Evolutionary conservation across 1,140 invertebrate species (phyloP).

Genomic region (Heliothis virescens): DNA sequence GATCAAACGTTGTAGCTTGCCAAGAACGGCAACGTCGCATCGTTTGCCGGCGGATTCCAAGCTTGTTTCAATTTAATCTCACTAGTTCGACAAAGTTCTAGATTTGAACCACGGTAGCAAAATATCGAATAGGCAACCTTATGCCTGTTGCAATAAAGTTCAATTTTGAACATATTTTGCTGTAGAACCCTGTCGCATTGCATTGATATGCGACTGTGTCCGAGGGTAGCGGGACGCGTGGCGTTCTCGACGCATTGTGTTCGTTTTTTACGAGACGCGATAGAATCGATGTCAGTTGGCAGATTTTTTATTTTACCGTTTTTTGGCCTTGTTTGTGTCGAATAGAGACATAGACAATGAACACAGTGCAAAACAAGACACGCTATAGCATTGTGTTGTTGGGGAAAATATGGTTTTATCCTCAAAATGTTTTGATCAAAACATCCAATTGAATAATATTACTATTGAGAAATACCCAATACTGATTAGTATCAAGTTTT

Average conservation of each 20-base stretch:
- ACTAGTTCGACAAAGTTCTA: slow-evolving; percentile 67
- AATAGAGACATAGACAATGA: slow-evolving; percentile 58
- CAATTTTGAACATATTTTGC: slow-evolving; percentile 22
- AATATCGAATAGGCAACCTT: slow-evolving; percentile 51
- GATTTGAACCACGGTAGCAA: slow-evolving; percentile 16
- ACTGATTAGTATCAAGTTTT: not conserved
- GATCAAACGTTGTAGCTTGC: slow-evolving; percentile 70
- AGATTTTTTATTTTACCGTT: slow-evolving; percentile 86
- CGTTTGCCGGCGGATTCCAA: slow-evolving; percentile 74
- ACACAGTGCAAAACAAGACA: slow-evolving; percentile 51
- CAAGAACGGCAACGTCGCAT: slow-evolving; percentile 81
- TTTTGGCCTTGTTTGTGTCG: slow-evolving; percentile 81
- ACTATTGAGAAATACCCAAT: not conserved
- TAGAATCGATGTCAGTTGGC: slow-evolving; percentile 86
- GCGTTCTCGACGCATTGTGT: slow-evolving; percentile 76
- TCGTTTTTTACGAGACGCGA: slow-evolving; percentile 80
- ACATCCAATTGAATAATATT: slow-evolving; percentile 12
- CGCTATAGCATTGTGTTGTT: slow-evolving; percentile 19
- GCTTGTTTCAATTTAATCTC: slow-evolving; percentile 71
- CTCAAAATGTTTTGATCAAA: slow-evolving; percentile 24
- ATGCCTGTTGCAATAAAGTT: slow-evolving; percentile 36
- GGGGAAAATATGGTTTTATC: slow-evolving; percentile 36
- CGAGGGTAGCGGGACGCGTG: slow-evolving; percentile 83
- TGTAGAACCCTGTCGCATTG: slow-evolving; percentile 65
- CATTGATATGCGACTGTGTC: slow-evolving; percentile 47